Evolutionary conservation across 2,888 invertebrate genomes (phyloP), one percentile per base, ranked within the genome.

Genomic region (Rotaria socialis): DNA sequence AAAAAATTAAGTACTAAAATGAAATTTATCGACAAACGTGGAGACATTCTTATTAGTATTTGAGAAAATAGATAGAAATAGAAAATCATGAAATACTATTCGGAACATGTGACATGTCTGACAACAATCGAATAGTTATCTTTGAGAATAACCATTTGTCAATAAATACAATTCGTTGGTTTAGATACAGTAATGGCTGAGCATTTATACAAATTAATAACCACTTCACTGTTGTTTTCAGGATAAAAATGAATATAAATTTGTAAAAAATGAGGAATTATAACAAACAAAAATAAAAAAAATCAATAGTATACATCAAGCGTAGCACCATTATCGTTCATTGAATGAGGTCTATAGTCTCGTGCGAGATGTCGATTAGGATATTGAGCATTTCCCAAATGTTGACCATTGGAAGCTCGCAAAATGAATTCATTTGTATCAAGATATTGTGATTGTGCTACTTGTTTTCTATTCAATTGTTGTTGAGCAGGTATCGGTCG

Each of bases 341-440:
- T 43, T 47, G 80, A 80, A 80, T 80, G 80, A 47, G 80, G 80
- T 80, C 80, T 43, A 47, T 80, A 80, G 11, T 80, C 80, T 80
- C 35, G 47, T n/a, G 47, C 0, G 3, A n/a, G 24, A 14, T 35
- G 19, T 27, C 35, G 35, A 67, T 67, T 67, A 2, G 47, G 80
- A 47, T 22, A 11, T 80, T 47, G 47, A 24, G 3, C 5, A 80
- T 80, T 47, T 80, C 80, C 47, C n/a, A 80, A 47, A 47, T n/a
- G 80, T 47, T 47, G 24, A 47, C 80, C 80, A 47, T 47, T 47
- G 10, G 80, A 80, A 0, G 80, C 22, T 19, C 47, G 22, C 24
- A 80, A 47, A n/a, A 80, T 80, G 47, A 80, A 80, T 80, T 80
- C 80, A 80, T 80, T 80, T 16, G 80, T 80, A 47, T 43, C 47